These are phyloP conservation scores for Palloptera scutellata DNA, from an alignment of 2,888 invertebrate genomes.

Conservation along the genomic window DNA sequence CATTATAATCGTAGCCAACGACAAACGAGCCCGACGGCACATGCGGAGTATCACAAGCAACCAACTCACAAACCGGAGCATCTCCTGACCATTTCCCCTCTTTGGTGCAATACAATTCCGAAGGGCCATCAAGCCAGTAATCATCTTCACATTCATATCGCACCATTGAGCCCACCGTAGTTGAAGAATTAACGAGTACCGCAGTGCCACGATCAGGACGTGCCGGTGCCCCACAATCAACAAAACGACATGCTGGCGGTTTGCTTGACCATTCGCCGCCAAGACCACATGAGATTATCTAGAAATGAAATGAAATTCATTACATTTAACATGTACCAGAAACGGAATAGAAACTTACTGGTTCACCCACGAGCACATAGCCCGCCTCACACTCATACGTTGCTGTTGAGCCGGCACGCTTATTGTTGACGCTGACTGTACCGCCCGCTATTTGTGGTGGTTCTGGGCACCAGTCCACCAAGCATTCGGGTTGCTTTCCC, in stretches of 20 bases:
- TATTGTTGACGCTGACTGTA: conserved; percentile 74
- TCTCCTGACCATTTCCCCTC: conserved; percentile 90
- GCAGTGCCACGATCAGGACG: conserved; percentile 80
- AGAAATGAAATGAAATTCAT: conserved; percentile 38
- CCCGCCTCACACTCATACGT: conserved; percentile 84
- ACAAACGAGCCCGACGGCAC: conserved; percentile 87
- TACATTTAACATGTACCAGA: too few relatives aligned
- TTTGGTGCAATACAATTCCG: conserved; percentile 75
- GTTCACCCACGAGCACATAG: conserved; percentile 82
- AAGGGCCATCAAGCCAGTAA: conserved; percentile 81
- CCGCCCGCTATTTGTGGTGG: conserved; percentile 82
- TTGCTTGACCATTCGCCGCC: conserved; percentile 86
- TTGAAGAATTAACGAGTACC: conserved; percentile 77
- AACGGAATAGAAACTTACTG: conserved; percentile 67
- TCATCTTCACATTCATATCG: conserved; percentile 83
- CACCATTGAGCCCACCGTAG: conserved; percentile 80
- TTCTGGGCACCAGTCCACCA: conserved; percentile 88
- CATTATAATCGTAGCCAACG: conserved; percentile 87
- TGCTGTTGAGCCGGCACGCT: conserved; percentile 81
- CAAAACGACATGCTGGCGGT: conserved; percentile 83
- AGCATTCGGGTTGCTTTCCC: conserved; percentile 79
- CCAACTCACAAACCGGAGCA: conserved; percentile 86
- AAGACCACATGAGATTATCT: conserved; percentile 83
- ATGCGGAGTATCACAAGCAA: conserved; percentile 86
- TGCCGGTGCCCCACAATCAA: conserved; percentile 85